A percentile compares a stretch with the other conserved stretches of the same genome.
These are phyloP conservation scores for Sander lucioperca DNA, from an alignment of 2,113 vertebrate species.

Conservation along the genomic window DNA sequence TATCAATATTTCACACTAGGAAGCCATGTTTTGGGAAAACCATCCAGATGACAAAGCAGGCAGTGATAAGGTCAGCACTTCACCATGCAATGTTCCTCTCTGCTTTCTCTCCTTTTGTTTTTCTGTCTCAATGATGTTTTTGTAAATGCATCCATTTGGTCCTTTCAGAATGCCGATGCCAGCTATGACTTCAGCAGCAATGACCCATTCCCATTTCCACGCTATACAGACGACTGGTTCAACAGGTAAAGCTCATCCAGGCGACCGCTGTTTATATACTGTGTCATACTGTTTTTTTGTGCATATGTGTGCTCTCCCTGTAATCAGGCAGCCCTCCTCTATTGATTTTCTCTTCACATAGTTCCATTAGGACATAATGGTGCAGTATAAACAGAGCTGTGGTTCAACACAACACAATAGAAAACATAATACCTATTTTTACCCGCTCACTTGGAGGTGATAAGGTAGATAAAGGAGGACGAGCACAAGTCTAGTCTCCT, in stretches of 20 bases:
- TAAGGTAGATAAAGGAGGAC: conserved; percentile 48
- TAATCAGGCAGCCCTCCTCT: conserved; percentile 57
- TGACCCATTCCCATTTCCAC: conserved; percentile 96
- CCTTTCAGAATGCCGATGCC: conserved; percentile 96
- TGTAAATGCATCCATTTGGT: conserved; percentile 61
- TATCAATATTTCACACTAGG: conserved; percentile 3
- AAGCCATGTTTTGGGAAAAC: conserved; percentile 18
- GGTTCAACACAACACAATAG: conserved; percentile 57
- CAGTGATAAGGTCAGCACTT: conserved; percentile 47
- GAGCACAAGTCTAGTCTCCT: conserved; percentile 38
- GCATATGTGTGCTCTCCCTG: conserved; percentile 33
- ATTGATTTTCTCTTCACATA: conserved; percentile 80
- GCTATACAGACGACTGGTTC: conserved; percentile 99
- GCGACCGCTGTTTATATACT: conserved; percentile 31
- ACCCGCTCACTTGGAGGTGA: conserved; percentile 30
- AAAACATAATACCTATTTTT: conserved; percentile 57
- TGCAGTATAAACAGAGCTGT: conserved; percentile 71
- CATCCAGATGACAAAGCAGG: conserved; percentile 24
- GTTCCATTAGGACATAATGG: conserved; percentile 76
- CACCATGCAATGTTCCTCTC: conserved; percentile 18
- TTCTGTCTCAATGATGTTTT: conserved; percentile 38
- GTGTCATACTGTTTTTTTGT: conserved; percentile 31
- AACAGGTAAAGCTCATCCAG: conserved; percentile 91
- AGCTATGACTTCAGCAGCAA: conserved; percentile 99
- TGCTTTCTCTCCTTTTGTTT: conserved; percentile 32